Base-by-base conservation (phyloP, 2,113 vertebrate species). In the Panurus biarmicus region DNA sequence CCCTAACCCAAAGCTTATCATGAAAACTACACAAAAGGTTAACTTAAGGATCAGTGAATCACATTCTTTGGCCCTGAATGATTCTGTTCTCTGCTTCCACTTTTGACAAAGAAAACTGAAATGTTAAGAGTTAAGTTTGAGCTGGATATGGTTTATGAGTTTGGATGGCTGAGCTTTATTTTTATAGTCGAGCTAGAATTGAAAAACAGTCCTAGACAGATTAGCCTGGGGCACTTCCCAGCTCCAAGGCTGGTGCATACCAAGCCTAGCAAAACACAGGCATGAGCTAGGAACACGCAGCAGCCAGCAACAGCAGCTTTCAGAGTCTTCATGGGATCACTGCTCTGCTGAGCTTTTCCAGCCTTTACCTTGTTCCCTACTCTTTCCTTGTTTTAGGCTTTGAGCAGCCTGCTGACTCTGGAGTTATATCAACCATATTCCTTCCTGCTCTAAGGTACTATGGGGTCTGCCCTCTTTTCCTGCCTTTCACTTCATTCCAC, bases 251-350 rank as follows among this genome's bases (percentile, higher is more conserved):
- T 44, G 10, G 29, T 70, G 38, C 25, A 44, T 21, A 75, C 62
- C 29, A 42, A 64, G 28, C 28, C 53, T 24, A 36, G 48, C 26
- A 64, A 56, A 69, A 72, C 45, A 51, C 14, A n/a, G 26, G 33
- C 31, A 0, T 0, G 3, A 62, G 54, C 33, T 56, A 10, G 35
- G 31, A 71, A 38, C 23, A 25, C 0, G 0, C 35, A 90, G 88
- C 53, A 22, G 47, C 33, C 51, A 8, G 47, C 9, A 62, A 23
- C 0, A 5, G 2, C 23, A 50, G 22, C 24, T 29, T 83, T n/a
- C 64, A 40, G 31, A 80, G 28, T 11, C 57, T 16, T 17, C 4
- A 19, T 24, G 7, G 40, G 28, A 33, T 28, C 4, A 0, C 8
- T 4, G 4, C 24, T 54, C 26, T 1, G 4, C 28, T 35, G 18